Conservation (phyloP, 2,888 invertebrate genomes). For the Leistus spinibarbis region DNA sequence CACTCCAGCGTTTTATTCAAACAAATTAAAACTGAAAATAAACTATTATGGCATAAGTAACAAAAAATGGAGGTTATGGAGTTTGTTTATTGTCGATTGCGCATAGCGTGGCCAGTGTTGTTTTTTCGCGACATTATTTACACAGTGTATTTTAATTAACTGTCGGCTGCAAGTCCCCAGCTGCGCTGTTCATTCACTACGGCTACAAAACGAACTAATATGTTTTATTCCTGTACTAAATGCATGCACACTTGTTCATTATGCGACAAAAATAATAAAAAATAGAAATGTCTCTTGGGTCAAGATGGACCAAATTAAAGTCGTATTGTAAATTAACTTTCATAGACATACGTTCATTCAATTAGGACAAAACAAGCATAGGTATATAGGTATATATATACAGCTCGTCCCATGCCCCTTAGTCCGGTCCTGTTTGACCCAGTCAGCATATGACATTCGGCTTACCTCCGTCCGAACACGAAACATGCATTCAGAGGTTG, state of each 20-base stretch:
- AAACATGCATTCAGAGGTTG: constrained; percentile 5
- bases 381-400: too few species aligned
- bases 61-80: too few species aligned
- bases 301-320: constrained; percentile 1
- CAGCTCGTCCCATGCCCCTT: background rate
- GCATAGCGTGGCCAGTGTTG: background rate
- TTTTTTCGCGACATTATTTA: background rate
- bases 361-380: too few species aligned
- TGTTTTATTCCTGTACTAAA: background rate
- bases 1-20: too few species aligned
- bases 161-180: background rate
- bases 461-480: background rate
- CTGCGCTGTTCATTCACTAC: background rate
- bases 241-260: background rate
- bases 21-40: too few species aligned
- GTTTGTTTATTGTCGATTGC: too few species aligned
- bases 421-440: background rate
- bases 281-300: background rate
- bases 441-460: background rate
- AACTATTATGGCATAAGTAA: too few species aligned
- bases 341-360: too few species aligned
- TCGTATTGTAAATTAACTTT: background rate
- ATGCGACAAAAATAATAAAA: background rate
- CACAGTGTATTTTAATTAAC: background rate
- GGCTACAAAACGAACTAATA: background rate